These are phyloP conservation scores for Tenthredo livida DNA, from an alignment of 2,888 invertebrate genomes.

Conservation along the genomic window DNA sequence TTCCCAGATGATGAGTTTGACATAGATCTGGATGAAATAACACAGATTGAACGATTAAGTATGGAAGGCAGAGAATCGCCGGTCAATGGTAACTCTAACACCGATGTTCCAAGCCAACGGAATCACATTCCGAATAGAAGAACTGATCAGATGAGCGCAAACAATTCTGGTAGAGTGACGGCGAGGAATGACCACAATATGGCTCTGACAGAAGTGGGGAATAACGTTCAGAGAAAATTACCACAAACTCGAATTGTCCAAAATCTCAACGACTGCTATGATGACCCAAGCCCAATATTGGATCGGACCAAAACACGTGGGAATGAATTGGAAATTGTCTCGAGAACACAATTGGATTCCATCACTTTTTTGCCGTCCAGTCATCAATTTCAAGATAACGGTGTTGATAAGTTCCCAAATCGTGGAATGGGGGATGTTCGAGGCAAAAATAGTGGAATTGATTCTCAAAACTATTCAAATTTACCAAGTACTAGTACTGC, in stretches of 20 bases:
- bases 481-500: conserved; percentile 34
- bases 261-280: neutral
- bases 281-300: neutral
- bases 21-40: conserved; percentile 65
- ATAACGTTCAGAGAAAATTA: neutral
- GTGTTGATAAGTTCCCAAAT: neutral
- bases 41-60: conserved; percentile 60
- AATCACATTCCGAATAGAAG: conserved; percentile 2
- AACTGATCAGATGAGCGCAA: neutral
- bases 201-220: neutral
- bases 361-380: neutral
- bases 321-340: neutral
- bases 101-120: conserved; percentile 19
- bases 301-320: neutral
- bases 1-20: conserved; percentile 69
- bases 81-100: neutral
- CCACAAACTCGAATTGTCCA: neutral
- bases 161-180: neutral
- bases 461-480: neutral
- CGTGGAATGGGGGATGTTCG: neutral
- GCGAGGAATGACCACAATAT: conserved; percentile 13
- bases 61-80: conserved; percentile 38
- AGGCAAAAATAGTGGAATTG: neutral
- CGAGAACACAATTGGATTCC: neutral
- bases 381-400: neutral